A percentile compares a stretch with the other conserved stretches of the same genome.
These are phyloP conservation scores for Neomicropteryx cornuta DNA, from an alignment of 1,140 invertebrate species.

Conservation along the genomic window DNA sequence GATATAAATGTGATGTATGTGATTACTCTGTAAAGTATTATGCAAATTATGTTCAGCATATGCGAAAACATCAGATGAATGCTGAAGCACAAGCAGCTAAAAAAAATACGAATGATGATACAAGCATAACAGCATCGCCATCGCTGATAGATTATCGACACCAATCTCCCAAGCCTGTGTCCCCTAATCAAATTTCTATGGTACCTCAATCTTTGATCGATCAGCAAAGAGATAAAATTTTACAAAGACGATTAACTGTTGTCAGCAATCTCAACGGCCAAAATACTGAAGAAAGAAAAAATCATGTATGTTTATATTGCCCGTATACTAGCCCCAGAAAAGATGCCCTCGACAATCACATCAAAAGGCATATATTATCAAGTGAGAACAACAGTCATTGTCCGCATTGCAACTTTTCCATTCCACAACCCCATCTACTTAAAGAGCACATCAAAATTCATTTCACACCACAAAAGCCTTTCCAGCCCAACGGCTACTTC, in stretches of 20 bases:
- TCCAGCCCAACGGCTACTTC: conserved; percentile 53
- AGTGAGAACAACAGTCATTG: conserved; percentile 53
- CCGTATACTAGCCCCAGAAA: conserved; percentile 64
- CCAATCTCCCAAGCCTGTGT: no score
- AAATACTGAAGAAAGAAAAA: conserved; percentile 38
- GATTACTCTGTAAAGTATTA: conserved; percentile 84
- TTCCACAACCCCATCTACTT: conserved; percentile 63
- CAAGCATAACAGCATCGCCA: no score
- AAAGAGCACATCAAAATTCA: conserved; percentile 73
- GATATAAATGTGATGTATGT: conserved; percentile 73
- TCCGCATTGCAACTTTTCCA: conserved; percentile 75
- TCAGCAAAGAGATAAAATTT: conserved; percentile 35
- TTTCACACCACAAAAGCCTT: conserved; percentile 48
- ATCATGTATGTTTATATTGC: conserved; percentile 56
- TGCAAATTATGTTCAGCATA: conserved; percentile 70
- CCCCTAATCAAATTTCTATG: no score
- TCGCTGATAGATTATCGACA: no score
- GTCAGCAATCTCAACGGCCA: conserved; percentile 31
- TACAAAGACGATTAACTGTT: conserved; percentile 24
- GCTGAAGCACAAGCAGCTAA: conserved; percentile 51
- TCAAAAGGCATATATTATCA: conserved; percentile 54
- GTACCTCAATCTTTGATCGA: conserved; percentile 42
- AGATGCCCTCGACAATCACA: conserved; percentile 64
- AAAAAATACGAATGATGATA: conserved; percentile 33
- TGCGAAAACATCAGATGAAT: conserved; percentile 63